These are phyloP conservation scores for Eriocheir sinensis DNA, from an alignment of 1,140 invertebrate species.

Conservation along the genomic window DNA sequence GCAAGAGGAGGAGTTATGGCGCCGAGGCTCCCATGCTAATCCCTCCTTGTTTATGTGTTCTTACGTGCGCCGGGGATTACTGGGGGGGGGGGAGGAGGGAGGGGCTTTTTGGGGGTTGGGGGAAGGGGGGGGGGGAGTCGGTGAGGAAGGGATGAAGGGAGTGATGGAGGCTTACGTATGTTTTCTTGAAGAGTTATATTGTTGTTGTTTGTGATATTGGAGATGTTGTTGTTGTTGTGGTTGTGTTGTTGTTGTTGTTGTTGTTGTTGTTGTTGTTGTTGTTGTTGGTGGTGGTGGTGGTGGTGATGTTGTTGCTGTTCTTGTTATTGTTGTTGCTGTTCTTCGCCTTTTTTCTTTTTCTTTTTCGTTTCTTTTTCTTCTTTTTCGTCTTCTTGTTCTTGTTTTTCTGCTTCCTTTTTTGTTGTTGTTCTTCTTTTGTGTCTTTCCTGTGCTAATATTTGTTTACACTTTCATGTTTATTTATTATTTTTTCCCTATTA, in stretches of 20 bases:
- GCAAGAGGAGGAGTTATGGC: constrained; percentile 8
- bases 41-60: constrained; percentile 9
- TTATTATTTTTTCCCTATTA: too few species aligned
- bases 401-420: too few species aligned
- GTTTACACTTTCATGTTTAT: too few species aligned
- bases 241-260: background rate
- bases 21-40: background rate
- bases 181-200: background rate
- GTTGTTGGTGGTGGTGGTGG: background rate
- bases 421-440: too few species aligned
- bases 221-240: background rate
- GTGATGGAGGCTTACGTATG: background rate
- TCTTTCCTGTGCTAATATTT: too few species aligned
- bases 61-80: background rate
- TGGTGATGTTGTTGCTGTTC: too few species aligned
- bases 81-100: background rate
- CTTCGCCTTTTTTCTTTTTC: too few species aligned
- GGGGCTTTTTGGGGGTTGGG: background rate
- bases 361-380: too few species aligned
- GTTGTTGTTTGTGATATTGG: background rate
- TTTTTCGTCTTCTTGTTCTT: too few species aligned
- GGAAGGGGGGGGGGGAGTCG: background rate
- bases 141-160: background rate
- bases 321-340: too few species aligned
- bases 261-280: background rate